Conservation (phyloP, 2,797 vertebrate genomes). For the Diplodus sargus region DNA sequence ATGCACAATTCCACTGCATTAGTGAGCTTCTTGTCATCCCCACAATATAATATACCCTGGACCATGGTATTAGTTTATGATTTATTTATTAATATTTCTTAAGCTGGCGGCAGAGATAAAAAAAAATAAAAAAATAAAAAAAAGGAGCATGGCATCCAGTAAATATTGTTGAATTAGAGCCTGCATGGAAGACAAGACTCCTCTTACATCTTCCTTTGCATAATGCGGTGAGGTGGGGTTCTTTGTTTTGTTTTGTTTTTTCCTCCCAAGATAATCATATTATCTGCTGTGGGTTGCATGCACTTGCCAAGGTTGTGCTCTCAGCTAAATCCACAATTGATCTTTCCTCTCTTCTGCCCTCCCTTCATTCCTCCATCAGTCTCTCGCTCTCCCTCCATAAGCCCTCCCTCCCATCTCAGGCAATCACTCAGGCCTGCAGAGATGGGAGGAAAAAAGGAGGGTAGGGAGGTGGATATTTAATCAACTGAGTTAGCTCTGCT, state of each 20-base stretch:
- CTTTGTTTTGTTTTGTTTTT: constrained; percentile 66
- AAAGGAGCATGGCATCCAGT: constrained; percentile 68
- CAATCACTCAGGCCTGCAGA: constrained; percentile 74
- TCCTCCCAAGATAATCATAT: constrained; percentile 80
- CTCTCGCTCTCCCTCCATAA: constrained; percentile 45
- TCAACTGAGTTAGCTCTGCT: constrained; percentile 76
- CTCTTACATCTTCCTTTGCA: constrained; percentile 73
- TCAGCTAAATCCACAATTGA: constrained; percentile 85
- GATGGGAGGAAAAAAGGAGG: constrained; percentile 62
- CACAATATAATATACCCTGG: constrained; percentile 69
- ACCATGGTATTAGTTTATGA: constrained; percentile 70
- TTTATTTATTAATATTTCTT: constrained; percentile 82
- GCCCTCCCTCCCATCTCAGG: constrained; percentile 56
- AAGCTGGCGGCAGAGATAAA: constrained; percentile 72
- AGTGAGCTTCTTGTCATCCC: constrained; percentile 69
- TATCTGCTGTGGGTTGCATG: constrained; percentile 78
- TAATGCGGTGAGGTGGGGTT: constrained; percentile 64
- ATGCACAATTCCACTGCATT: constrained; percentile 77
- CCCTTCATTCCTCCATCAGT: constrained; percentile 67
- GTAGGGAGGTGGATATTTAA: constrained; percentile 74
- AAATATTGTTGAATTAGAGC: constrained; percentile 80
- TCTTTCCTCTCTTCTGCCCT: constrained; percentile 72
- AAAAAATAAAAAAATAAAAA: constrained; percentile 19
- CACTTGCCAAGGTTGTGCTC: constrained; percentile 76
- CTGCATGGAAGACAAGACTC: constrained; percentile 58